phyloP scores from a whole-genome alignment of 1,140 invertebrate species.

The Mylabris phalerata region DNA sequence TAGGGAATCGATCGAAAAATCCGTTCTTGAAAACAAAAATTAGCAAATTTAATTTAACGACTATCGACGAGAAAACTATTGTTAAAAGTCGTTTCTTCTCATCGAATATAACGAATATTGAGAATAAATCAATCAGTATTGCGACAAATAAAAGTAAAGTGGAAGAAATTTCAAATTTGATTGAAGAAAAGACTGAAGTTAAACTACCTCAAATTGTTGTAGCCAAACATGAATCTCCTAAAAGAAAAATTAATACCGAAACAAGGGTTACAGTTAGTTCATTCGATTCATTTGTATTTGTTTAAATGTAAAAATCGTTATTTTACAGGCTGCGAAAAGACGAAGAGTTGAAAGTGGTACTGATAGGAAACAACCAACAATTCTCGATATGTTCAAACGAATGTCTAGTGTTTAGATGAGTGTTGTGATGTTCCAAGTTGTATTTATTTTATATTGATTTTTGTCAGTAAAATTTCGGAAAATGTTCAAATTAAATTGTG shows the following conservation, averaged over 20 bases:
- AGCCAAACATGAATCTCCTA: neutral
- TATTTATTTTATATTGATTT: too few species aligned
- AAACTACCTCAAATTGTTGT: too few species aligned
- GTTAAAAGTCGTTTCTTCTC: slow-evolving; percentile 11
- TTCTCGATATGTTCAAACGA: slow-evolving; percentile 6
- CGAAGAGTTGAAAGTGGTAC: neutral
- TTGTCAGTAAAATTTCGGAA: too few species aligned
- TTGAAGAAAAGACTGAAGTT: too few species aligned
- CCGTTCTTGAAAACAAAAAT: slow-evolving; percentile 28
- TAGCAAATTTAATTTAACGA: slow-evolving; percentile 30
- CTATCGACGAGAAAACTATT: slow-evolving; percentile 3
- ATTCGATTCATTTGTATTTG: too few species aligned
- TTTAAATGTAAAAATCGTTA: neutral
- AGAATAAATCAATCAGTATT: too few species aligned
- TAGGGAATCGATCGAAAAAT: slow-evolving; percentile 11
- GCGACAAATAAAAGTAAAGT: too few species aligned
- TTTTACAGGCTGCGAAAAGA: neutral
- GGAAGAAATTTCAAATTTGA: too few species aligned
- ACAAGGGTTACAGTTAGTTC: too few species aligned
- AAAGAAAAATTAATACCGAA: neutral
- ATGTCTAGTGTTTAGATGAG: neutral
- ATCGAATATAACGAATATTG: neutral
- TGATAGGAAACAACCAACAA: neutral
- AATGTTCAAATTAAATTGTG: too few species aligned
- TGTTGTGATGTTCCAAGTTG: too few species aligned